These are phyloP conservation scores for Rhizomys pruinosus DNA, from an alignment of 2,113 vertebrate species.

Conservation along the genomic window DNA sequence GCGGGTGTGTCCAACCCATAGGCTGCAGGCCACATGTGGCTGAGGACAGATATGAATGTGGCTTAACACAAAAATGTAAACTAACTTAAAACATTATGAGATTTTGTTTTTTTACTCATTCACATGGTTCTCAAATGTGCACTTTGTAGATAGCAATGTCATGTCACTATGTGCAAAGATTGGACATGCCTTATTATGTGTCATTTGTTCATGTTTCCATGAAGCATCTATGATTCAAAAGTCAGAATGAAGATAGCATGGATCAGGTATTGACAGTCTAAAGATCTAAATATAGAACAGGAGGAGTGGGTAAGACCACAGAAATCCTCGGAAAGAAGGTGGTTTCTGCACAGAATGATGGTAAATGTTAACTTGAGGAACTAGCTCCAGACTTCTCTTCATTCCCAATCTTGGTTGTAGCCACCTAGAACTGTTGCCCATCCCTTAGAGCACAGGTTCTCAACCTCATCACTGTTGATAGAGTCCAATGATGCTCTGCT, in stretches of 20 bases:
- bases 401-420: neutral
- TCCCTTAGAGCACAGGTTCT: slow-evolving; percentile 18
- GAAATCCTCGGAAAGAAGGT: neutral
- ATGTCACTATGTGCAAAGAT: neutral
- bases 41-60: neutral
- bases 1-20: neutral
- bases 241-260: slow-evolving; percentile 29
- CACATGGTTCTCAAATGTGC: neutral
- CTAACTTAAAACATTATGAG: neutral
- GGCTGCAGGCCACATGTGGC: neutral
- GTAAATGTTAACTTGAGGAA: neutral
- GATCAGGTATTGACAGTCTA: neutral
- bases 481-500: neutral
- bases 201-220: neutral
- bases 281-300: neutral
- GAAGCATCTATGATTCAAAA: slow-evolving; percentile 25
- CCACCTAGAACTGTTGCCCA: neutral
- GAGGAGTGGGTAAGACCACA: neutral
- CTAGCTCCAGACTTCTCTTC: neutral
- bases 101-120: neutral
- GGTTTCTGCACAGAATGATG: neutral
- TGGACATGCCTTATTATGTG: neutral
- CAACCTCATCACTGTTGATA: neutral
- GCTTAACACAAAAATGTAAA: neutral
- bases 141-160: neutral